A percentile compares a stretch with the other conserved stretches of the same genome.
Conservation (phyloP, 1,140 invertebrate species). For the Orius insidiosus region DNA sequence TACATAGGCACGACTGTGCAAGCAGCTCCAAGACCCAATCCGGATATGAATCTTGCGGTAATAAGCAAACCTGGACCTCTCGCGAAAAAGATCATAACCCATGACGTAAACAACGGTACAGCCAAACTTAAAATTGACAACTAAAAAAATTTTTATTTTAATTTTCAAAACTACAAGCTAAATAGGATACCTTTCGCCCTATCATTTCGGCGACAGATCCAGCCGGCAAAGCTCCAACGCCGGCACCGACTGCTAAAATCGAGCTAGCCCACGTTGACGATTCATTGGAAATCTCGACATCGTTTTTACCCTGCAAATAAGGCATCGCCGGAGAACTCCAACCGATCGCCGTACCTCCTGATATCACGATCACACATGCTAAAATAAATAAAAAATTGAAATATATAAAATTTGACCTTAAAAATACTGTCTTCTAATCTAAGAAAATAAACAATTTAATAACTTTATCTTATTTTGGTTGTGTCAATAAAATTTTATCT, state of each 20-base stretch:
- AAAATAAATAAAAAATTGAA: slow-evolving; percentile 22
- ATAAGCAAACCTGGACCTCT: slow-evolving; percentile 28
- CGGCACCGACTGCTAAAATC: slow-evolving; percentile 34
- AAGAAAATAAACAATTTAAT: no score
- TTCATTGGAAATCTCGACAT: no score
- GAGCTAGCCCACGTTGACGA: slow-evolving; percentile 32
- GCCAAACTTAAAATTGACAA: slow-evolving; percentile 47
- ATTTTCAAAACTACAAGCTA: no score
- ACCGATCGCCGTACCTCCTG: slow-evolving; percentile 50
- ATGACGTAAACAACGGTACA: slow-evolving; percentile 55
- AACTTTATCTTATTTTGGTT: no score
- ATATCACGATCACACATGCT: slow-evolving; percentile 53
- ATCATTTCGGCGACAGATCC: slow-evolving; percentile 39
- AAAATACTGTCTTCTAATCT: no score
- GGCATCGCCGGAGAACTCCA: slow-evolving; percentile 65
- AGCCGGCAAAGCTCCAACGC: slow-evolving; percentile 33
- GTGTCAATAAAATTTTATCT: no score
- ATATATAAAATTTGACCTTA: no score
- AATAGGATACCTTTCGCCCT: slow-evolving; percentile 31
- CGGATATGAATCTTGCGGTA: slow-evolving; percentile 25
- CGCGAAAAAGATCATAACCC: slow-evolving; percentile 49
- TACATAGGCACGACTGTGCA: slow-evolving; percentile 74
- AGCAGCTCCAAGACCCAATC: slow-evolving; percentile 49
- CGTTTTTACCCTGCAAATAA: slow-evolving; percentile 28
- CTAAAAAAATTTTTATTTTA: slow-evolving; percentile 23